Evolutionary conservation across 1,140 invertebrate genomes (phyloP).

Genomic region (Octopus bimaculoides): DNA sequence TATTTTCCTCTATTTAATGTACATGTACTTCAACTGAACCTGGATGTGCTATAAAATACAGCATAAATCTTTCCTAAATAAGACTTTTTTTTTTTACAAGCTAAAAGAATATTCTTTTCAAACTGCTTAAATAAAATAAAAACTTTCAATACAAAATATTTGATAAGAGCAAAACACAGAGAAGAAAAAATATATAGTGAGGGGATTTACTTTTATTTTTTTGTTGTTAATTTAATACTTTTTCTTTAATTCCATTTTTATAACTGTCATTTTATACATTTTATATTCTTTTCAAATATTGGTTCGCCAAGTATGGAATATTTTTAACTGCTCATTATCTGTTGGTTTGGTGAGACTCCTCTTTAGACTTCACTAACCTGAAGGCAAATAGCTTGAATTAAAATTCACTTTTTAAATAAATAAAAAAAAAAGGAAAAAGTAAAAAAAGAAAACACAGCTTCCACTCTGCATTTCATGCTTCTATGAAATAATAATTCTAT

Average conservation of each 20-base stretch:
- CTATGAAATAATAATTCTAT: neutral
- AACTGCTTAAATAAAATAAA: too few relatives aligned
- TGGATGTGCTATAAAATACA: too few relatives aligned
- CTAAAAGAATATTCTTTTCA: too few relatives aligned
- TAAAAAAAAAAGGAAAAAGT: too few relatives aligned
- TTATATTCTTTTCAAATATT: neutral
- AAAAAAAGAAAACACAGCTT: neutral
- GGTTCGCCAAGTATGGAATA: neutral
- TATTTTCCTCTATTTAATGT: too few relatives aligned
- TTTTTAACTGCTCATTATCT: constrained; percentile 3
- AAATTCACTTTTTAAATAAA: neutral
- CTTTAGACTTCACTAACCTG: neutral
- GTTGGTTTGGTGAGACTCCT: neutral
- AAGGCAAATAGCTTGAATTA: constrained; percentile 9
- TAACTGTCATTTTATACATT: neutral
- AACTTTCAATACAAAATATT: neutral
- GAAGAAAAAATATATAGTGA: neutral
- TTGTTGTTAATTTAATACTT: neutral
- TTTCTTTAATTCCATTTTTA: neutral
- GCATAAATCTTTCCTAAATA: too few relatives aligned
- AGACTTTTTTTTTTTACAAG: too few relatives aligned
- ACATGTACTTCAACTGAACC: too few relatives aligned
- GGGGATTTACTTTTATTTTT: too few relatives aligned
- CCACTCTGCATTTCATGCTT: neutral
- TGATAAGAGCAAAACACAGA: neutral